Evolutionary conservation across 1,140 invertebrate species (phyloP).

Genomic region (Scylla paramamosain): DNA sequence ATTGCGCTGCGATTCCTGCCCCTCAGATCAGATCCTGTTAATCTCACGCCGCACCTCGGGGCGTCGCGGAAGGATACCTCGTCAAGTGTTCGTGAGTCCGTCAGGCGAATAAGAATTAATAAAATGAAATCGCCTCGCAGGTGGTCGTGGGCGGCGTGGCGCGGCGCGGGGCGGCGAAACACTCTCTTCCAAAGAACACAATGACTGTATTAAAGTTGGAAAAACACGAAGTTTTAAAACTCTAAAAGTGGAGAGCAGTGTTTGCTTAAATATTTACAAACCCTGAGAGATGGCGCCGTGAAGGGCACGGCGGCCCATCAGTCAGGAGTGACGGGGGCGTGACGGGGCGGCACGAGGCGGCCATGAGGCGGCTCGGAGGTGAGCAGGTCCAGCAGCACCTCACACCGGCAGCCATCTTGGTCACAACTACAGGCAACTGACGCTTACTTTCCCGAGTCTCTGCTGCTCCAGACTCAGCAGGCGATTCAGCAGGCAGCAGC

Average conservation of each 20-base stretch:
- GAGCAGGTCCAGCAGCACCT: not conserved
- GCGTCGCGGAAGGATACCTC: no score
- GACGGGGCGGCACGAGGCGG: constrained; percentile 37
- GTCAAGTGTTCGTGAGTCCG: not conserved
- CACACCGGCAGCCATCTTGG: not conserved
- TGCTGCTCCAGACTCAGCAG: constrained; percentile 40
- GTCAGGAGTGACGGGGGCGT: constrained; percentile 41
- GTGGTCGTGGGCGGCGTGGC: not conserved
- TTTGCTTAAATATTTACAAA: constrained; percentile 68
- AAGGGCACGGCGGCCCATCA: constrained; percentile 54
- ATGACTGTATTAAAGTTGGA: constrained; percentile 42
- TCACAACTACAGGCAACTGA: not conserved
- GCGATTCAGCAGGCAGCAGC: constrained; percentile 2
- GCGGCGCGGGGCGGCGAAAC: not conserved
- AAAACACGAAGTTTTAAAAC: constrained; percentile 40
- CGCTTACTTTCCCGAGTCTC: not conserved
- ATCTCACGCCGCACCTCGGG: not conserved
- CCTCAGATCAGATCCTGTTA: not conserved
- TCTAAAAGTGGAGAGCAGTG: constrained; percentile 45
- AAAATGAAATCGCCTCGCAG: not conserved
- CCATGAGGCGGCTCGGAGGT: not conserved
- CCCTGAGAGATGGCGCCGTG: constrained; percentile 42
- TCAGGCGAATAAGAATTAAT: not conserved
- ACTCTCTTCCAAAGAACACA: not conserved
- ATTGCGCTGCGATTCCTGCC: not conserved